Evolutionary conservation across 53 echinoderm and acorn worm species (phyloP), one percentile per base, ranked within the genome.

Genomic region (Paelopatides confundens): DNA sequence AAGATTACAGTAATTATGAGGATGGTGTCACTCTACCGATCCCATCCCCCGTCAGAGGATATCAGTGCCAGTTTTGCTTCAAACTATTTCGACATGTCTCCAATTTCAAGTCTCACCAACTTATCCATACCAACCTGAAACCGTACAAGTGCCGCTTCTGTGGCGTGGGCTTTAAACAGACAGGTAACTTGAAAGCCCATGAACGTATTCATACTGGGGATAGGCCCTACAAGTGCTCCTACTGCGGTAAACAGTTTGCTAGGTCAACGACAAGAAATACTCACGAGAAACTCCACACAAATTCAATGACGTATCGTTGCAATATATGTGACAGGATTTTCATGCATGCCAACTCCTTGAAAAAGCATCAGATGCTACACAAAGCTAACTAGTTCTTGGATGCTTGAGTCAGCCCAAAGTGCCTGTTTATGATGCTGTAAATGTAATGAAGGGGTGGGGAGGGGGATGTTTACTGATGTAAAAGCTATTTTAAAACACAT

Each of bases 111-210:
- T 62, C 82, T 33, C 82, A 82, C 82, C 82, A 82, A 27, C 82
- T 82, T 36, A 63, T 82, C 12, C 82, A 82, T 63, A 62, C 82
- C 34, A 63, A 82, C 63, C 35, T 62, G 62, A 82, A 82, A 38
- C 82, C 82, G 35, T 82, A 28, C 82, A 82, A 82, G 63, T 82
- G 82, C 37, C 62, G 63, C 9, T 82, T 82, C 29, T 82, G 82
- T 82, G 82, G 82, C 1, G 82, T 82, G 5, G 82, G 82, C 15
- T 82, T 82, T 33, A 82, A 82, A 34, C 82, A 82, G 82, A 63
- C 82, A n/a, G 82, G 82, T 21, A 82, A 82, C 43, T 52, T 82
- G 18, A 82, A 82, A 27, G 82, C 77, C 49, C 77, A 77, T 14
- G 77, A 77, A 29, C 47, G 77, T 29, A 77, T 77, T 50, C 77